A percentile compares a stretch with the other conserved stretches of the same genome.
These are phyloP conservation scores for Pimephales promelas DNA, from an alignment of 2,113 vertebrate genomes.

Conservation along the genomic window DNA sequence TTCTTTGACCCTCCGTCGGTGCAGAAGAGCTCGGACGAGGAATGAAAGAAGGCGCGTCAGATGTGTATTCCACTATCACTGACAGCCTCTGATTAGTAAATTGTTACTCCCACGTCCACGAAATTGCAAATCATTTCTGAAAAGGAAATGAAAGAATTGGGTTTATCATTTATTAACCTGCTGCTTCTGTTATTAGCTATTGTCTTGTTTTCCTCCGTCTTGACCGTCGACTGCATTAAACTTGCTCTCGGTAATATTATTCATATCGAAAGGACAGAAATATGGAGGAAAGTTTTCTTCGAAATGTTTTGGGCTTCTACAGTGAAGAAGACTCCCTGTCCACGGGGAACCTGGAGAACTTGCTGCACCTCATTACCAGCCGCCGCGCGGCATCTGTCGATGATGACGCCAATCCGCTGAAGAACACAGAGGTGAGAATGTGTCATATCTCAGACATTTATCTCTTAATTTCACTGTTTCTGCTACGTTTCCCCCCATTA, in stretches of 20 bases:
- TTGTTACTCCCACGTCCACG: constrained; percentile 27
- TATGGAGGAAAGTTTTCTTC: constrained; percentile 41
- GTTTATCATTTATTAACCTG: constrained; percentile 6
- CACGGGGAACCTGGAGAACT: constrained; percentile 59
- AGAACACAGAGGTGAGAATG: constrained; percentile 54
- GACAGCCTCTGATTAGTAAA: neutral
- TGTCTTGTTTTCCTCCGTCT: neutral
- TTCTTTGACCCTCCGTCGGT: neutral
- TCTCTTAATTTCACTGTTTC: neutral
- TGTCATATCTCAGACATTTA: neutral
- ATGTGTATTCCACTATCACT: constrained; percentile 6
- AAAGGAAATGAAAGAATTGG: neutral
- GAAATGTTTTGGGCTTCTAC: constrained; percentile 67
- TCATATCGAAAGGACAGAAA: neutral
- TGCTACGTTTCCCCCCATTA: neutral
- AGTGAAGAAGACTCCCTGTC: constrained; percentile 67
- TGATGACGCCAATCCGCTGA: constrained; percentile 61
- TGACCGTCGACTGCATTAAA: neutral
- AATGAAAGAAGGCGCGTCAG: neutral
- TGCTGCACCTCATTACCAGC: constrained; percentile 67
- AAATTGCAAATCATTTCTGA: neutral
- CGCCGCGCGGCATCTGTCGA: constrained; percentile 48
- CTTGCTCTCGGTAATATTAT: neutral
- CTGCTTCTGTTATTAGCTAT: neutral
- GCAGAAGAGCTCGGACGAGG: neutral